Percentiles rank a stretch among this genome's conserved stretches.
Conservation (phyloP, 1,140 invertebrate genomes). For the Rhagoletis pomonella region DNA sequence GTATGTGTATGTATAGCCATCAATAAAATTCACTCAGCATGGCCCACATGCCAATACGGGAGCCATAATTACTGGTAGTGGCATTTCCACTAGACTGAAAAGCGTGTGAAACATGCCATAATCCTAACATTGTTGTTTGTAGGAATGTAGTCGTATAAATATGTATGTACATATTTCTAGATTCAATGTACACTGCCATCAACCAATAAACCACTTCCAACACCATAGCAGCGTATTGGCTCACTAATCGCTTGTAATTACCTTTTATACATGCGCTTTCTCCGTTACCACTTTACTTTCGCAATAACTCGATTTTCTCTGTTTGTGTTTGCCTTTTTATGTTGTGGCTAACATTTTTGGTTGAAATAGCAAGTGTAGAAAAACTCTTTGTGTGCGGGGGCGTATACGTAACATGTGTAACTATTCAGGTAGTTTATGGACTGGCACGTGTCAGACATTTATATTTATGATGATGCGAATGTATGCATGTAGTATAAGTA, state of each 20-base stretch:
- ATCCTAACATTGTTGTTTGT: neutral
- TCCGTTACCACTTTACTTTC: neutral
- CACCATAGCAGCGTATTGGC: neutral
- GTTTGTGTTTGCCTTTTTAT: neutral
- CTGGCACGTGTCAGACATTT: neutral
- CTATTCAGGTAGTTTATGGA: neutral
- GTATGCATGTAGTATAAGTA: too few relatives aligned
- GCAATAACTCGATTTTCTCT: neutral
- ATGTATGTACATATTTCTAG: neutral
- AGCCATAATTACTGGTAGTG: neutral
- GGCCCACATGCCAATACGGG: neutral
- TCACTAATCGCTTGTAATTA: neutral
- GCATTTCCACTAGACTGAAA: neutral
- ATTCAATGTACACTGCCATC: neutral
- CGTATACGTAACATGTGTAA: neutral
- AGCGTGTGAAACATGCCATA: conserved; percentile 2
- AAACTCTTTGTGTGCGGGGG: neutral
- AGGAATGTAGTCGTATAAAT: neutral
- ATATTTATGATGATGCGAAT: neutral
- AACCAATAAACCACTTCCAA: neutral
- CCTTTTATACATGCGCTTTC: neutral
- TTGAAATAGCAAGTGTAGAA: neutral
- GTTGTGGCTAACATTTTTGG: neutral
- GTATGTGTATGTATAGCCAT: neutral
- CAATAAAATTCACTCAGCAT: neutral